Conservation (phyloP, 2,797 vertebrate species). For the Ptychobarbus kaznakovi region DNA sequence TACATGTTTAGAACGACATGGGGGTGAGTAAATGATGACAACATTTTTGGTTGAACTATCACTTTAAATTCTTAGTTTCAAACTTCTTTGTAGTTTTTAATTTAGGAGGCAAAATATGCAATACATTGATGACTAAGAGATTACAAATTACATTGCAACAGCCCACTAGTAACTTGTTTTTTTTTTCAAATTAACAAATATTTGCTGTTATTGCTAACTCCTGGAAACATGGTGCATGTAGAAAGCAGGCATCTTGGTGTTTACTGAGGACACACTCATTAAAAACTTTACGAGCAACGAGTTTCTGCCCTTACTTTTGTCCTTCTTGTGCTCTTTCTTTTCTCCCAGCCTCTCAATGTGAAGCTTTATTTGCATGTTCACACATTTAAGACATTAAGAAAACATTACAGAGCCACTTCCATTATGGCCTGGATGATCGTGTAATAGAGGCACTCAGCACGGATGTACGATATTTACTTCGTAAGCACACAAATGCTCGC, state of each 20-base stretch:
- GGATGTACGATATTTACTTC: not conserved
- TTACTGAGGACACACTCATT: conserved; percentile 1
- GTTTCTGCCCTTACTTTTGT: not conserved
- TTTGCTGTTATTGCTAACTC: not conserved
- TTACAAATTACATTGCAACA: too few relatives aligned
- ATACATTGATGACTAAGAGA: too few relatives aligned
- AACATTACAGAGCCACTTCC: not conserved
- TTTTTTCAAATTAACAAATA: not conserved
- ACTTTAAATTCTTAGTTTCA: too few relatives aligned
- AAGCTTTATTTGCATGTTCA: conserved; percentile 27
- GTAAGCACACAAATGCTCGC: conserved; percentile 26
- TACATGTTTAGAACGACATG: too few relatives aligned
- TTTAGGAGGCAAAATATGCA: too few relatives aligned
- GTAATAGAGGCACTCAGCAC: conserved; percentile 17
- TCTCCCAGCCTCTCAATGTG: not conserved
- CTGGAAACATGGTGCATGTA: not conserved
- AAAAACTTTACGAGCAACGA: not conserved
- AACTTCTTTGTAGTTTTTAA: too few relatives aligned
- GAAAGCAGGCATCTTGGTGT: not conserved
- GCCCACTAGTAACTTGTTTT: too few relatives aligned
- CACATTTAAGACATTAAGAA: conserved; percentile 21
- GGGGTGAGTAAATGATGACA: too few relatives aligned
- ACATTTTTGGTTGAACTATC: too few relatives aligned
- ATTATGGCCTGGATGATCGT: conserved; percentile 15
- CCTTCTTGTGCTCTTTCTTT: not conserved